Evolutionary conservation across 2,113 vertebrate species (phyloP), one percentile per base, ranked within the genome.

Genomic region (Mustela lutreola): DNA sequence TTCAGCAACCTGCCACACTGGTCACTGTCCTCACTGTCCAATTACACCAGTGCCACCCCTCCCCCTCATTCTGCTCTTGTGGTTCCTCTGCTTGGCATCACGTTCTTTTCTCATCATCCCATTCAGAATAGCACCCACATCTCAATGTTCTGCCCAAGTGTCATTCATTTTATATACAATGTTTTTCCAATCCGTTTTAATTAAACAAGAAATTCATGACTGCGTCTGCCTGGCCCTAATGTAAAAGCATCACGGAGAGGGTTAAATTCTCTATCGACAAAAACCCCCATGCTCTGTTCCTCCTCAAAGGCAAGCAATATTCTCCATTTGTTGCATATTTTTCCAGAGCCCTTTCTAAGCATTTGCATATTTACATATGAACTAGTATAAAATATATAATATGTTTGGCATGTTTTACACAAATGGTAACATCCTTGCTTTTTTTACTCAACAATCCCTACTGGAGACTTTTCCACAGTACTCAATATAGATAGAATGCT

Each of bases 341-440:
- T 65, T 31, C 86, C 81, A 21, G 15, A 12, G 39, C 78, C 31
- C 33, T 79, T 89, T 58, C 78, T 86, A 24, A 28, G 89, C 31
- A 71, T 86, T 67, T 93, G 75, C 26, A 73, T 62, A 92, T 39
- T 92, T 87, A 73, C 76, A 93, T 62, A 82, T 1, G 65, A 93
- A 26, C 50, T 2, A 11, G 33, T 9, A 88, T 62, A 83, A 93
- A 88, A 91, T 89, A 63, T 2, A 63, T 11, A 78, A 21, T 75
- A 58, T 71, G 48, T 89, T 93, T 91, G 63, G 71, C 50, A 39
- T 76, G 53, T 91, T 95, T 95, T 70, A 97, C 33, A 95, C 89
- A 95, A 96, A 93, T 33, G 56, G 45, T 22, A 83, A 96, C 56
- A 75, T 75, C 48, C 22, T 81, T 81, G 63, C 28, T 67, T 84